Evolutionary conservation across 2,113 vertebrate genomes (phyloP).

Genomic region (Nannobrachium achirus): DNA sequence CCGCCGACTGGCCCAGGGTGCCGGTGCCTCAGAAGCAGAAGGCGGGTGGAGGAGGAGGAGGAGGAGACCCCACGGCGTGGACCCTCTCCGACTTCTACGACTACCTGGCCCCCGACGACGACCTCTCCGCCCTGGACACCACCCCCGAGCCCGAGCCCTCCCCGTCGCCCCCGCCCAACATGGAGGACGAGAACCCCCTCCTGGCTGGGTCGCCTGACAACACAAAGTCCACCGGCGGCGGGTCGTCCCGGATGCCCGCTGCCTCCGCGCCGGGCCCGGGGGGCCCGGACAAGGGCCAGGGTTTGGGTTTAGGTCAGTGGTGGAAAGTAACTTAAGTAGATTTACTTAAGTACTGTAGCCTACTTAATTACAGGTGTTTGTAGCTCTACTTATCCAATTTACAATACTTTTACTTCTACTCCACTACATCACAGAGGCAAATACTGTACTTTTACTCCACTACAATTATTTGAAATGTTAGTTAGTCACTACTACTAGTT

Average conservation of each 20-base stretch:
- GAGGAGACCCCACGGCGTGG: constrained; percentile 81
- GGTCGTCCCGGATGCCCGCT: constrained; percentile 30
- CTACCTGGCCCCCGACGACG: constrained; percentile 87
- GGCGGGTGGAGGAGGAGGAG: constrained; percentile 29
- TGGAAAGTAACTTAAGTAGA: too few species aligned
- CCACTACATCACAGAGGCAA: too few species aligned
- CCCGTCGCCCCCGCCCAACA: constrained; percentile 72
- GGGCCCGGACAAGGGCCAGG: constrained; percentile 27
- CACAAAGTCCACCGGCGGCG: constrained; percentile 17
- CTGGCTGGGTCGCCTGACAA: constrained; percentile 56
- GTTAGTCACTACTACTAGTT: too few species aligned
- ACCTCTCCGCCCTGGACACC: constrained; percentile 86
- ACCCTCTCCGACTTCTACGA: constrained; percentile 87
- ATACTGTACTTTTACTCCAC: too few species aligned
- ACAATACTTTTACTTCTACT: too few species aligned
- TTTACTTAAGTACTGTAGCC: too few species aligned
- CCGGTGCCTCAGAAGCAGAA: constrained; percentile 65
- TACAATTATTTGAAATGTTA: too few species aligned
- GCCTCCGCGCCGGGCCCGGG: constrained; percentile 32
- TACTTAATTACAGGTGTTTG: too few species aligned
- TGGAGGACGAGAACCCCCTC: constrained; percentile 79
- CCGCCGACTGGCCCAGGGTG: constrained; percentile 59
- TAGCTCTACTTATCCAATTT: too few species aligned
- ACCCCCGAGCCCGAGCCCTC: constrained; percentile 85
- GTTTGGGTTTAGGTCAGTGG: constrained; percentile 29